Evolutionary conservation across 2,113 vertebrate genomes (phyloP), one percentile per base, ranked within the genome.

Genomic region (Eulacestoma nigropectus): DNA sequence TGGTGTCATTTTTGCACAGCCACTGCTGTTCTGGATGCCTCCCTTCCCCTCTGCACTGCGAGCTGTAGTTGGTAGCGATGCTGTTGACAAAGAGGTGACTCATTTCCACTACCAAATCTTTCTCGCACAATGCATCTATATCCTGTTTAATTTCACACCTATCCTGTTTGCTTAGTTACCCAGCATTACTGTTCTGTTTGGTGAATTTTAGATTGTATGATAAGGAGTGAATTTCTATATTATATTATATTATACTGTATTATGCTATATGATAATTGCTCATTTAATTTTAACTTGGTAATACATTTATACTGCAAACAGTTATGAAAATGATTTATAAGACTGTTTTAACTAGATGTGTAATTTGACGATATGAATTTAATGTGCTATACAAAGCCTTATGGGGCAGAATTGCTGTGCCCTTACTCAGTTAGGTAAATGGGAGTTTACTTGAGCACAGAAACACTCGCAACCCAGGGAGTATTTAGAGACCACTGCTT

Each of bases 111-210:
- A 16, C 17, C 22, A 18, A 41, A 84, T 74, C 92, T 79, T 82
- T 39, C 83, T 63, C 32, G 0, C 56, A 93, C 91, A 91, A 95
- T 89, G 69, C 78, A 52, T 72, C 90, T 74, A 92, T 90, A 94
- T 95, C 93, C 93, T 88, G 92, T 96, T 96, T 94, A 85, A 96
- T 92, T 93, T 96, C 88, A 92, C 90, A 95, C 88, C 93, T 96
- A 95, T 92, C 92, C 95, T 96, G 96, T 96, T 94, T 96, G 88
- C 87, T 88, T 37, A 70, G 74, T 63, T 93, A 69, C 47, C 21
- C 17, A 63, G 79, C 64, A 67, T 23, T 78, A 16, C 76, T 81
- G 29, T 42, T 92, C 63, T 78, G 11, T 77, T 83, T 65, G 79
- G 63, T 67, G 90, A 70, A 64, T 55, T 94, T 95, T 49, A 46